Evolutionary conservation across 2,888 invertebrate species (phyloP), one percentile per base, ranked within the genome.

Genomic region (Caenorhabditis doughertyi): DNA sequence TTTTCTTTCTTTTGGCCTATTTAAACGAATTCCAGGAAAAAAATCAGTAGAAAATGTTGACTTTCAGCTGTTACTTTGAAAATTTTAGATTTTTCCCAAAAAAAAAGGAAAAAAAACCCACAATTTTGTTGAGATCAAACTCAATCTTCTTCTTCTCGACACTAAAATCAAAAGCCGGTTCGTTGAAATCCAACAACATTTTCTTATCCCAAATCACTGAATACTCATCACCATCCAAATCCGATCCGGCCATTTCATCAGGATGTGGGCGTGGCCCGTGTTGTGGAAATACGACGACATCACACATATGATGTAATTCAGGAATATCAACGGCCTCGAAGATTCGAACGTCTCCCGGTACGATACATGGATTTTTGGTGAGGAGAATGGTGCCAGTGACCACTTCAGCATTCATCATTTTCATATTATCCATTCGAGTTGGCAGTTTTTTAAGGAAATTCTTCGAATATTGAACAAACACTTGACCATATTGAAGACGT

Each of bases 291-390:
- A 93, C 93, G 53, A 93, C 90, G 21, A 92, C 92, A 77, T 93
- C 93, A 49, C 84, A 84, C 23, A 90, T 80, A 77, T 92, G 82
- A 79, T 87, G 80, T 88, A 90, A 84, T 88, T 85, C 86, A 0
- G 89, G 89, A 27, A 91, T 82, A 70, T 91, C 90, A 21, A 91
- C 89, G 4, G 90, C 90, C 49, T 88, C 86, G 72, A 84, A 93
- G 85, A 82, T 86, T 7, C 93, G 88, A 2, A 93, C 89, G 83
- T 93, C 93, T 9, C 93, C 93, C 4, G 92, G 88, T 42, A 92
- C 92, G 67, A 92, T 91, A 72, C 92, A 92, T n/a, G 93, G 93
- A 84, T 92, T 92, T 86, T 93, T 93, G 11, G 92, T 92, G n/a
- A 93, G 90, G 47, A 93, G 87, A 2, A 92, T 91, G 13, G 85